Evolutionary conservation across 2,888 invertebrate genomes (phyloP), one percentile per base, ranked within the genome.

Genomic region (Drosophila falleni): DNA sequence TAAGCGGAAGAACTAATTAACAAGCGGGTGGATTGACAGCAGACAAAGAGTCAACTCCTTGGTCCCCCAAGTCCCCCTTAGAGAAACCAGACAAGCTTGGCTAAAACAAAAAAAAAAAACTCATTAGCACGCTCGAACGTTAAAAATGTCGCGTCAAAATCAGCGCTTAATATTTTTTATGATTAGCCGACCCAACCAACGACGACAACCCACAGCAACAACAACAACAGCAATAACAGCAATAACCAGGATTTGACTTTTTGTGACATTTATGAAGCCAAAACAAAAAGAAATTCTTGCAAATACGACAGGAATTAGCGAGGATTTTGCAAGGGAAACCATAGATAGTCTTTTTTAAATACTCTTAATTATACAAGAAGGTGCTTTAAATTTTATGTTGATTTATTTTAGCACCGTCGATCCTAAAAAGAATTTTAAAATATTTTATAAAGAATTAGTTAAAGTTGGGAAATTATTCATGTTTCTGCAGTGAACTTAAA

Each of bases 121-220:
- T 86, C 86, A 88, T 86, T 86, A 86, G 80, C 86, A 86, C 88
- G 81, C 88, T 88, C 78, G 88, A 86, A 86, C 88, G 88, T 81
- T 86, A 81, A 88, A 86, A 83, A 81, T 81, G 86, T 86, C 86
- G 86, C 86, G 86, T 88, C 88, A 86, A 86, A 86, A 86, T 86
- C 86, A 86, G 83, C 63, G 88, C 88, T 83, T 86, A 74, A 88
- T 83, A 85, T 82, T 85, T 84, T 81, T 81, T 88, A 87, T 85
- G 88, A 86, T 86, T 77, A 77, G 79, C 77, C 65, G 46, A 41
- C 54, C 64, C 59, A 69, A 67, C 63, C n/a, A n/a, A n/a, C n/a
- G n/a, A 71, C 50, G 71, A 55, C 59, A 66, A 16, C 13, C 39
- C 10, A 29, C 46, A 58, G 19, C 15, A 41, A 29, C 29, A 42